Evolutionary conservation across 2,797 vertebrate genomes (phyloP).

Genomic region (Poeciliopsis paucimaculata): DNA sequence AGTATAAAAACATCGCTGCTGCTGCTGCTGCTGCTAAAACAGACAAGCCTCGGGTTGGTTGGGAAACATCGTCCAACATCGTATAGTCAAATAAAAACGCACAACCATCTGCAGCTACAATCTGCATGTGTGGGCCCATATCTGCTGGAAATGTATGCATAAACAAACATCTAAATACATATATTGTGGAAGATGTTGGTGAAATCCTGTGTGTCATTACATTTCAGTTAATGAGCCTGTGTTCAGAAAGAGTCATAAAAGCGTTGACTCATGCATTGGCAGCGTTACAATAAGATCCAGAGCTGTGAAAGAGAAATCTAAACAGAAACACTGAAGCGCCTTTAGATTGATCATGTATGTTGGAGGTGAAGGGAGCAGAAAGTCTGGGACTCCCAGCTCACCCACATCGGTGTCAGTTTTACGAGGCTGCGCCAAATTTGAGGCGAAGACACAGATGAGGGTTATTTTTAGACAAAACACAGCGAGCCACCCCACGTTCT

Average conservation of each 20-base stretch:
- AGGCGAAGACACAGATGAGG: constrained; percentile 49
- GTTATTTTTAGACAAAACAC: constrained; percentile 79
- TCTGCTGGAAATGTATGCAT: constrained; percentile 12
- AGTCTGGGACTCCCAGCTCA: constrained; percentile 58
- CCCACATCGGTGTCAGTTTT: constrained; percentile 59
- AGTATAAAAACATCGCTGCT: constrained; percentile 6
- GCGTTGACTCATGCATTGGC: constrained; percentile 19
- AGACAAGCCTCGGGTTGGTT: neutral
- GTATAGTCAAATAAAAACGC: neutral
- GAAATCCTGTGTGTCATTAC: constrained; percentile 15
- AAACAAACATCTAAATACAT: constrained; percentile 21
- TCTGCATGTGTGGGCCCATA: constrained; percentile 11
- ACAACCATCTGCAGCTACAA: neutral
- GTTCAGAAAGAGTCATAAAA: constrained; percentile 3
- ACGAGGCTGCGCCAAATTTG: constrained; percentile 37
- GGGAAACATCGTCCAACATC: neutral
- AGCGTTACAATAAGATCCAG: constrained; percentile 28
- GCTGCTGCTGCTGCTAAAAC: neutral
- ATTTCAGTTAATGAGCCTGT: constrained; percentile 16
- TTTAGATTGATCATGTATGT: constrained; percentile 4
- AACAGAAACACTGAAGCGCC: constrained; percentile 5
- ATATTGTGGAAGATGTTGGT: constrained; percentile 4
- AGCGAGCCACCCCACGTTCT: constrained; percentile 38
- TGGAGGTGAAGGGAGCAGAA: constrained; percentile 18
- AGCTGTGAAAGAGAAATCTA: constrained; percentile 32